Evolutionary conservation across 2,888 invertebrate species (phyloP).

Genomic region (Philaethria dido): DNA sequence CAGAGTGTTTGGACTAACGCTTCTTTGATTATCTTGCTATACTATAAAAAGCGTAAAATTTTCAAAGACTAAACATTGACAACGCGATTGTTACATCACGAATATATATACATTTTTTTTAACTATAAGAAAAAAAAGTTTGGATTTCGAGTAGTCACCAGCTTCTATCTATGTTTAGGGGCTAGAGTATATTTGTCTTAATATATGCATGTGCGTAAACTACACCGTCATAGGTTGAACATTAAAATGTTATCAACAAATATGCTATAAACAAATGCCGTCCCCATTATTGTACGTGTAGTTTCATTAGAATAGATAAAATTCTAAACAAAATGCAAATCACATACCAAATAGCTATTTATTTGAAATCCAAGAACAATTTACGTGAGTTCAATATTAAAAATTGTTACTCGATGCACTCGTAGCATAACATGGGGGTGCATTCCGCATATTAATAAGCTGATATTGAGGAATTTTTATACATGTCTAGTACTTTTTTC

Average conservation of each 20-base stretch:
- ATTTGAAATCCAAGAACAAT: slow-evolving; percentile 18
- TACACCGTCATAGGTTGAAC: no score
- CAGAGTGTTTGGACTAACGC: no score
- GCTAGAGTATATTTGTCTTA: no score
- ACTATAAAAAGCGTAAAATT: no score
- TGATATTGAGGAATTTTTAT: not conserved
- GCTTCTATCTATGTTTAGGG: no score
- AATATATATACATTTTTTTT: no score
- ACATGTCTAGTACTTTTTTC: not conserved
- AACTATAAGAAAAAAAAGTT: no score
- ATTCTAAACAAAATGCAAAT: slow-evolving; percentile 7
- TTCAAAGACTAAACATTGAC: no score
- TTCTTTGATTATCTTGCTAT: no score
- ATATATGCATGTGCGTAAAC: no score
- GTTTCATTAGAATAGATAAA: not conserved
- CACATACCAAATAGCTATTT: slow-evolving; percentile 4
- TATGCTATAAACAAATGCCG: not conserved
- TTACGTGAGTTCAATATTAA: slow-evolving; percentile 21
- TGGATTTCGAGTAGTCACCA: no score
- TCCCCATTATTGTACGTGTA: not conserved
- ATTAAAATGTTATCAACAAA: not conserved
- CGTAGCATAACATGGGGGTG: not conserved
- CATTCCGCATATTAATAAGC: slow-evolving; percentile 17
- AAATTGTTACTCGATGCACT: slow-evolving; percentile 17
- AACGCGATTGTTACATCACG: no score